Base-by-base conservation (phyloP, 2,888 invertebrate genomes). In the Auanema freiburgensis region DNA sequence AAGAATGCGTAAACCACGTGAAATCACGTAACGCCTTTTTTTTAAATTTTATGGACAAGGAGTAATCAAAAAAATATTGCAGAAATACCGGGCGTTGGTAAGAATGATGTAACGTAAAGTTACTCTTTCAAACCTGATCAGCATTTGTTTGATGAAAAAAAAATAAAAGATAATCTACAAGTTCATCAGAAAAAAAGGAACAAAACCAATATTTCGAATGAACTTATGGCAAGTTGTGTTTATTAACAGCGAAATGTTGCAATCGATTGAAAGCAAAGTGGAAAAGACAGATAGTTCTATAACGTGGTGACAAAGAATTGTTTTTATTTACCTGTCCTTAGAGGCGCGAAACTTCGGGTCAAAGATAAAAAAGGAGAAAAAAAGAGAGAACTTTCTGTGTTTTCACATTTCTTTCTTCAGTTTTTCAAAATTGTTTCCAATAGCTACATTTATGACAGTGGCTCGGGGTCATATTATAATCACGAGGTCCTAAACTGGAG, bases 241-340 rank as follows among this genome's bases (percentile, higher is more conserved):
- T 33, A 33, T 33, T 33, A 33, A 33, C 33, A 33, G 33, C 23
- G n/a, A 52, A 18, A 52, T 33, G 40, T 8, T 8, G n/a, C n/a
- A 52, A 23, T 16, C 25, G 40, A 14, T 33, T 10, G 23, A 18
- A 21, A 23, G 23, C 5, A 10, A 23, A 23, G 53, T 52, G 53
- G 8, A 25, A 21, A 23, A 52, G 14, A 51, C 16, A 52, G 40
- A 52, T n/a, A 52, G 33, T n/a, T 52, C 33, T 52, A 25, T 33
- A 16, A 21, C 53, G 53, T 16, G n/a, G 53, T 52, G 53, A 52
- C 25, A 52, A 52, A 18, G 25, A 40, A 52, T 52, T 33, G 14
- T 52, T 52, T 23, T n/a, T 8, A 14, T 52, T 52, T 52, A 33
- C 40, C 40, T 18, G 14, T 1, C 53, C 14, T 21, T 16, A 23